Percentiles rank a stretch among this genome's conserved stretches.
Evolutionary conservation across 2,113 vertebrate species (phyloP).

Genomic region (human): DNA sequence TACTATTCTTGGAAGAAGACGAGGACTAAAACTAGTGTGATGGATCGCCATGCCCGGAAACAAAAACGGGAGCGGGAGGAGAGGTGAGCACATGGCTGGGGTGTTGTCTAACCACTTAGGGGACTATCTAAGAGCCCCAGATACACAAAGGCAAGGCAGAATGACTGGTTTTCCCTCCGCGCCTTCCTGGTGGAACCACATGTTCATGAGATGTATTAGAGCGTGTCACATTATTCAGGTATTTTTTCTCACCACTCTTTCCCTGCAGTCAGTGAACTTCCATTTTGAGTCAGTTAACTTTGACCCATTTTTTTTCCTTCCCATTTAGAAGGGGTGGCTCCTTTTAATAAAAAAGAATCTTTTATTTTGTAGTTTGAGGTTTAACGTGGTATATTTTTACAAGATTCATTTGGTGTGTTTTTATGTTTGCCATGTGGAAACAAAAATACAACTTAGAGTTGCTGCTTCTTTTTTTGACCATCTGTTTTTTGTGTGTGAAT

Average conservation of each 20-base stretch:
- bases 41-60: conserved; percentile 96
- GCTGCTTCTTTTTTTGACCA: not conserved
- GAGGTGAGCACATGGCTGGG: conserved; percentile 85
- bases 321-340: not conserved
- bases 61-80: conserved; percentile 94
- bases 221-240: rapidly evolving
- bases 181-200: not conserved
- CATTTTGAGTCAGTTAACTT: not conserved
- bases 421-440: not conserved
- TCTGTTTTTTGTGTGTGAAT: not conserved
- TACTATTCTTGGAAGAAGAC: conserved; percentile 99
- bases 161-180: not conserved
- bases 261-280: not conserved
- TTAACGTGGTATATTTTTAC: not conserved
- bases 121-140: not conserved
- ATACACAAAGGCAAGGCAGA: no score
- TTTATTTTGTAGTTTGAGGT: not conserved
- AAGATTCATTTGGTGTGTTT: not conserved
- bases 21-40: conserved; percentile 96
- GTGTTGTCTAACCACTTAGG: rapidly evolving
- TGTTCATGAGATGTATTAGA: rapidly evolving
- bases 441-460: not conserved
- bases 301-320: not conserved
- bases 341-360: not conserved
- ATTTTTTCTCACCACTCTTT: not conserved